Evolutionary conservation across 2,113 vertebrate genomes (phyloP).

Genomic region (Pachyramphus minor): DNA sequence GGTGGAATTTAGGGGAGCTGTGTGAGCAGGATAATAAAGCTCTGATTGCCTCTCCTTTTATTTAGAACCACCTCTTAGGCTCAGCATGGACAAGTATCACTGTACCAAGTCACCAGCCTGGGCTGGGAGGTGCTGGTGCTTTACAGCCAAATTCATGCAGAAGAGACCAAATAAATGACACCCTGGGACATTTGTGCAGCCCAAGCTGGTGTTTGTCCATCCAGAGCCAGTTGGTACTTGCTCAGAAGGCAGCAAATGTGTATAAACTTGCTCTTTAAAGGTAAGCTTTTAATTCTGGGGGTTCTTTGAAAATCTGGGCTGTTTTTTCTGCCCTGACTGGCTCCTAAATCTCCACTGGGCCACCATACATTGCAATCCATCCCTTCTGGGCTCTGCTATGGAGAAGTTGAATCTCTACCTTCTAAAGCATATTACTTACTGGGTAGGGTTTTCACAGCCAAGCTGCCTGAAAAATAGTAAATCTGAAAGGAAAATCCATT

Average conservation of each 20-base stretch:
- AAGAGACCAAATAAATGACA: not conserved
- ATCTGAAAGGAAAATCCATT: slow-evolving; percentile 62
- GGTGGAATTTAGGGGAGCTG: not conserved
- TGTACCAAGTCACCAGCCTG: not conserved
- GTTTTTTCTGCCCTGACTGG: not conserved
- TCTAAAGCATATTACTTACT: not conserved
- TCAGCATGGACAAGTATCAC: not conserved
- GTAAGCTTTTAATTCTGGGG: not conserved
- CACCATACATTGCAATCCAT: not conserved
- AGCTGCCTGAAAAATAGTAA: slow-evolving; percentile 44
- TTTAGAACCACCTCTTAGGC: not conserved
- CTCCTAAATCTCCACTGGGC: not conserved
- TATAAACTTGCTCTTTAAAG: not conserved
- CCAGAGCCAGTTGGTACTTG: not conserved
- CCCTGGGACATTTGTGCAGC: not conserved
- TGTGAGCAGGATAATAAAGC: not conserved
- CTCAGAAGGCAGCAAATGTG: not conserved
- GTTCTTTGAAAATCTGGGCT: not conserved
- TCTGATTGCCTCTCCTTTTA: not conserved
- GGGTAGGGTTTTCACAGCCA: not conserved
- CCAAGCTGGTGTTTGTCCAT: not conserved
- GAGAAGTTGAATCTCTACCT: not conserved
- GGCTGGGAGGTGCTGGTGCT: not conserved
- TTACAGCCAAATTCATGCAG: not conserved
- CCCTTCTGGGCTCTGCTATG: not conserved